A percentile compares a stretch with the other conserved stretches of the same genome.
Conservation (phyloP, 2,888 invertebrate species). For the Mantis religiosa region DNA sequence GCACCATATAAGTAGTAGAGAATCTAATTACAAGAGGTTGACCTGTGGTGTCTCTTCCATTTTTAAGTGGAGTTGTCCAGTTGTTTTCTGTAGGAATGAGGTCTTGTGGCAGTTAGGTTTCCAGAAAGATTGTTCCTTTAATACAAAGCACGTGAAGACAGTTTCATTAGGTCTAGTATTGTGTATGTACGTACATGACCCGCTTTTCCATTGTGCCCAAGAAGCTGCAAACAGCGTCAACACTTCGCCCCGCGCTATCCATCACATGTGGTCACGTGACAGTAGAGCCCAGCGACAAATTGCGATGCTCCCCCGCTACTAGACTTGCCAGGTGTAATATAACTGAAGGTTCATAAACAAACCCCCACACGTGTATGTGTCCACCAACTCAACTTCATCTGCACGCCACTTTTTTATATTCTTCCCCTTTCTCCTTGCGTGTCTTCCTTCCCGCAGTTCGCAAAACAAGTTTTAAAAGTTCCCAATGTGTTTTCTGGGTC, state of each 20-base stretch:
- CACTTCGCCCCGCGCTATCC: not conserved
- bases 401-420: not conserved
- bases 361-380: not conserved
- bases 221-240: not conserved
- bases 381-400: not conserved
- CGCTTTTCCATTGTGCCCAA: not conserved
- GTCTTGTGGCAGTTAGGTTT: no score
- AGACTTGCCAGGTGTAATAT: not conserved
- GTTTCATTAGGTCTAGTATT: no score
- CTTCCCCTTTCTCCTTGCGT: not conserved
- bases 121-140: no score
- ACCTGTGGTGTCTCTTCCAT: no score
- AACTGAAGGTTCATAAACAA: not conserved
- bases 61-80: no score
- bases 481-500: not conserved
- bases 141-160: no score
- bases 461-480: constrained; percentile 9
- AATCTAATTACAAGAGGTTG: no score
- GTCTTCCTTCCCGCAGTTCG: not conserved
- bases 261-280: not conserved
- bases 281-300: not conserved
- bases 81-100: no score
- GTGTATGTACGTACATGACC: not conserved
- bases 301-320: not conserved
- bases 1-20: no score